Evolutionary conservation across 2,113 vertebrate species (phyloP), one percentile per base, ranked within the genome.

Genomic region (Microcebus tavaratra): DNA sequence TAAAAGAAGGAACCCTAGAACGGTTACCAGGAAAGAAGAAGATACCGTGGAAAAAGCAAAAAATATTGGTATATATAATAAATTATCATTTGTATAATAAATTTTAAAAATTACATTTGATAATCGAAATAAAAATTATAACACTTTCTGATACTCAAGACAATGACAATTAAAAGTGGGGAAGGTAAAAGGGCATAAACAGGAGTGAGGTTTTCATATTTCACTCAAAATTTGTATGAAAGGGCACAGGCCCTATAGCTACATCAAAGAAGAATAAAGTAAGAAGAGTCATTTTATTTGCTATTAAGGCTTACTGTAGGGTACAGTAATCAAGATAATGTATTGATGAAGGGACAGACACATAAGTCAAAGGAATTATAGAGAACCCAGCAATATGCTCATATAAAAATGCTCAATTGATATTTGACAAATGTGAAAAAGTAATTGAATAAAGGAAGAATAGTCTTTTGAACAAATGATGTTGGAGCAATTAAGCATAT

Each of bases 71-170:
- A 68, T 1, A 75, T 84, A 78, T 1, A 63, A 53, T 15, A 78
- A 65, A 90, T 87, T 31, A 87, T 68, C 45, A 94, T 67, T 92
- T 95, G 34, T 21, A 53, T 90, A 45, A 17, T 55, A 55, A 55
- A 17, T 55, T 2, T 55, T 6, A 55, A 20, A 55, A 55, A 55
- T 55, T 17, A 36, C 29, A 85, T 61, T 10, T 96, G 57, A 96
- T 79, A 20, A 94, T 0, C 81, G 13, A 75, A 89, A 89, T 48
- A 88, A 93, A 96, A 94, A 65, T 55, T 39, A 10, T 73, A 90
- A 76, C 14, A 65, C 36, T 3, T 50, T 34, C 36, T 88, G 72
- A 88, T 50, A 88, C 18, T 80, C 79, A 72, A 94, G 55, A 72
- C 36, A n/a, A 83, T 50, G 34, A 59, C 83, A 61, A 39, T 75